A percentile compares a stretch with the other conserved stretches of the same genome.
phyloP scores from a whole-genome alignment of 2,113 vertebrate genomes.

The Tragulus kanchil region DNA sequence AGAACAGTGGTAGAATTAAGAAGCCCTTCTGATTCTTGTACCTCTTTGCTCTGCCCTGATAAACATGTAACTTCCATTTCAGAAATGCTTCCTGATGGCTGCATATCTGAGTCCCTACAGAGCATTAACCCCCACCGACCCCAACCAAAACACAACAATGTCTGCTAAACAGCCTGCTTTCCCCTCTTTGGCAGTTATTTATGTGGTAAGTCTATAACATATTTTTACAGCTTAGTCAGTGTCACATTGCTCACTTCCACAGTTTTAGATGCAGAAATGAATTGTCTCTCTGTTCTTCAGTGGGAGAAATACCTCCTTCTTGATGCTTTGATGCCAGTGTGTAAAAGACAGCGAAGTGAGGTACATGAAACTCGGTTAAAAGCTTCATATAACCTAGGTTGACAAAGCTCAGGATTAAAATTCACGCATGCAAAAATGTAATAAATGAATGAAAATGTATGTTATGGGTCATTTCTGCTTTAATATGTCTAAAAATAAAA shows the following conservation, averaged over 20 bases:
- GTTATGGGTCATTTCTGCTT: slow-evolving; percentile 75
- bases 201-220: slow-evolving; percentile 17
- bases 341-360: slow-evolving; percentile 28
- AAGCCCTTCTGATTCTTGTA: slow-evolving; percentile 62
- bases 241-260: slow-evolving; percentile 39
- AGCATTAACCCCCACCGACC: not conserved
- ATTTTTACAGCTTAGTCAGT: slow-evolving; percentile 63
- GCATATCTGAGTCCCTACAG: not conserved
- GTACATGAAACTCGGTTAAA: slow-evolving; percentile 70
- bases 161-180: not conserved
- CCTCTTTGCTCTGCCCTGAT: slow-evolving; percentile 75
- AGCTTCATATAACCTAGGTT: slow-evolving; percentile 46
- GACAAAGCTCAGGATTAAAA: slow-evolving; percentile 80
- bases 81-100: not conserved
- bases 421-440: slow-evolving; percentile 71
- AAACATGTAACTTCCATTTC: slow-evolving; percentile 67
- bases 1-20: slow-evolving; percentile 79
- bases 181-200: slow-evolving; percentile 58
- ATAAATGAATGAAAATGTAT: slow-evolving; percentile 81
- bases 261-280: slow-evolving; percentile 12
- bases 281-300: slow-evolving; percentile 34
- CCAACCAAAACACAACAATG: not conserved
- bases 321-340: slow-evolving; percentile 18
- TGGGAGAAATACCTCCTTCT: slow-evolving; percentile 12
- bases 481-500: too few species aligned